Conservation (phyloP, 2,888 invertebrate genomes). For the Chloroclystis v-ata region DNA sequence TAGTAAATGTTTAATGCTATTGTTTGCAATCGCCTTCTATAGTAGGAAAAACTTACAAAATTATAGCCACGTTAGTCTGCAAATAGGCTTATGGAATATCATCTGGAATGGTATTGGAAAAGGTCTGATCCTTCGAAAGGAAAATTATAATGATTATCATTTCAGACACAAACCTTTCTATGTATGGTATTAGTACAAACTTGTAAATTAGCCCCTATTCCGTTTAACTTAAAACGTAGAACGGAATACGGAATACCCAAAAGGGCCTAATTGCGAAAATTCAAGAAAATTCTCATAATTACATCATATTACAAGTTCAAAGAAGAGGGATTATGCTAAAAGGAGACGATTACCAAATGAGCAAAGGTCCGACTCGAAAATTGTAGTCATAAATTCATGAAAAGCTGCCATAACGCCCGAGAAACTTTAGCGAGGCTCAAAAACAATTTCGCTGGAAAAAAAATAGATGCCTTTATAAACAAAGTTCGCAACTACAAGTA, state of each 20-base stretch:
- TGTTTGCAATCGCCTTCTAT: conserved; percentile 10
- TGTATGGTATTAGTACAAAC: conserved; percentile 7
- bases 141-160: too few species aligned
- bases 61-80: not conserved
- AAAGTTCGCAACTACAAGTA: conserved; percentile 32
- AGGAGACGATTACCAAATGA: conserved; percentile 22
- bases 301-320: conserved; percentile 20
- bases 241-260: not conserved
- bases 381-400: conserved; percentile 19
- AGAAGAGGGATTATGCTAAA: conserved; percentile 19
- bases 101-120: not conserved
- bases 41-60: not conserved
- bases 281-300: conserved; percentile 21
- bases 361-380: conserved; percentile 19
- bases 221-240: not conserved
- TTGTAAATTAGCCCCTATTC: conserved; percentile 25
- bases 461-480: conserved; percentile 33
- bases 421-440: conserved; percentile 20
- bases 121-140: conserved; percentile 14
- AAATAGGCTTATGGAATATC: not conserved
- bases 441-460: conserved; percentile 30
- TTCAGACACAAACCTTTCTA: not conserved
- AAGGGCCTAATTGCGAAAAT: conserved; percentile 16
- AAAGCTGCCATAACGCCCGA: conserved; percentile 18
- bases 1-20: conserved; percentile 2